Evolutionary conservation across 92 coral and sea anemone genomes (phyloP), one percentile per base, ranked within the genome.

Genomic region (Micromussa lordhowensis): DNA sequence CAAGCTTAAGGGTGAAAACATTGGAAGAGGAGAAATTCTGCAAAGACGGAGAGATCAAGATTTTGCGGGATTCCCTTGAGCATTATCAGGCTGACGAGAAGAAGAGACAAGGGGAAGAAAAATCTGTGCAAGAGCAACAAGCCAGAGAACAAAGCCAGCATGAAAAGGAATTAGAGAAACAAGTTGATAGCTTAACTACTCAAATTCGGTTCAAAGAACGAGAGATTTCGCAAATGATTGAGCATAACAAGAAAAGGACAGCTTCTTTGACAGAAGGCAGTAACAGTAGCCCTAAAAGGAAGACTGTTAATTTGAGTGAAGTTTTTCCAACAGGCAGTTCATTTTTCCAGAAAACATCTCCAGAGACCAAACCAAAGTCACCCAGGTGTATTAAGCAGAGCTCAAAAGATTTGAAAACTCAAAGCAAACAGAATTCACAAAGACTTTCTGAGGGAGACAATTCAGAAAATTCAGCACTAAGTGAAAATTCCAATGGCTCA

Each of bases 11-110:
- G 54, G 91, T 94, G 9, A 78, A 76, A 73, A 76, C 77, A 19
- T 91, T 97, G 3, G 95, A 97, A 54, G 94, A 92, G 19, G 93
- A 88, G 66, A 88, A 91, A 44, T 85, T 85, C 75, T 81, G 89
- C 4, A 97, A 91, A 63, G 99, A 97, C 73, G 98, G 99, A 13
- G 96, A 97, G 76, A 88, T 97, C 26, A 91, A 92, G 91, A 94
- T 96, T 18, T 76, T 97, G 77, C 90, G 94, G 36, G 95, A 94
- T 48, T 94, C 98, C 1, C 92, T 97, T 58, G 92, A 79, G 22
- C 92, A 91, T 78, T 84, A 85, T 77, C 93, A 90, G 53, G 80
- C 90, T 57, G 97, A 94, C 72, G 94, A 91, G 77, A 83, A 72
- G 53, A 95, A 61, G 68, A 87, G 88, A 84, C 86, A 86, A 53